These are phyloP conservation scores for Xestoiulus laeticollis DNA, from an alignment of 2,888 invertebrate genomes.

Conservation along the genomic window DNA sequence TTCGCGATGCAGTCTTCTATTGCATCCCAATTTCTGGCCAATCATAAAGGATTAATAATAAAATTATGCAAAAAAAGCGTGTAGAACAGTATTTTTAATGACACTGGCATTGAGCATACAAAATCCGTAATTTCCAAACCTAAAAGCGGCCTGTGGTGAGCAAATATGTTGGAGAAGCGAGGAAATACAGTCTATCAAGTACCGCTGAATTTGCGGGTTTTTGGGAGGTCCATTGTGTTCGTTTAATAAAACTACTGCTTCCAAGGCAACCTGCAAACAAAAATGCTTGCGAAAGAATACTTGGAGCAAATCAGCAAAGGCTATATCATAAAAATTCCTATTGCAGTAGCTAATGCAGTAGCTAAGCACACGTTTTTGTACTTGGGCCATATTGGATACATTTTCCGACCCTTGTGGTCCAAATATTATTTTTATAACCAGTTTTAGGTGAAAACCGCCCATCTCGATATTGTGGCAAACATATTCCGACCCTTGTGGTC, in stretches of 20 bases:
- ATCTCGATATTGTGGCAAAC: conserved; percentile 22
- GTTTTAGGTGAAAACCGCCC: not conserved
- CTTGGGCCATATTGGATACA: no score
- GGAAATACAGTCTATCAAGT: not conserved
- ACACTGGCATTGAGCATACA: no score
- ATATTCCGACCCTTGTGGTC: no score
- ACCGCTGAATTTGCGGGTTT: not conserved
- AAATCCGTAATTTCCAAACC: not conserved
- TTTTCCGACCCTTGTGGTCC: no score
- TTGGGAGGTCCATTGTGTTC: not conserved
- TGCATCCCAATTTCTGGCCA: not conserved
- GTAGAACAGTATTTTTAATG: no score
- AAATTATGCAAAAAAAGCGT: not conserved
- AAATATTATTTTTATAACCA: conserved; percentile 15
- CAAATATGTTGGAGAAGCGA: not conserved
- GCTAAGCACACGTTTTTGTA: no score
- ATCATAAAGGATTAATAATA: not conserved
- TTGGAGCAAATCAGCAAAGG: no score
- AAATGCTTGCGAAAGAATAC: no score
- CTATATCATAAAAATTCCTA: no score
- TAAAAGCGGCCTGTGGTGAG: not conserved
- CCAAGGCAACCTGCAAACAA: not conserved
- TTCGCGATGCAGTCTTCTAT: not conserved
- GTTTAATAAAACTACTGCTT: not conserved
- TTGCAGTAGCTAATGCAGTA: no score